Percentiles rank a stretch among this genome's conserved stretches.
Conservation (phyloP, 2,797 vertebrate species). For the Semaprochilodus insignis region DNA sequence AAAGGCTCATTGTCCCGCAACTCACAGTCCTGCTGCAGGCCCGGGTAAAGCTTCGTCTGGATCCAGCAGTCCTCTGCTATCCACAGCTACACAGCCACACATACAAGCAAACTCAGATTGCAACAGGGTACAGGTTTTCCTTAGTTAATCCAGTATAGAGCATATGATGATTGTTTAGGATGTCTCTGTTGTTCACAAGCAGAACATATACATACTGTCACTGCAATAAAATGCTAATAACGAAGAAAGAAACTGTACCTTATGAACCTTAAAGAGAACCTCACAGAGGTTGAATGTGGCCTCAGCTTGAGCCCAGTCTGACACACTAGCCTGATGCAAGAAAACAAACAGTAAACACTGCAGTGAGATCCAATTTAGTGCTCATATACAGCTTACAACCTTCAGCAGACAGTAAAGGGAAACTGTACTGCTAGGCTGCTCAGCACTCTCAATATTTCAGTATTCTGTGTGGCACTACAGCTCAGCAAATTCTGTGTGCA, state of each 20-base stretch:
- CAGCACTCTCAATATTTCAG: neutral
- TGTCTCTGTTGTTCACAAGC: neutral
- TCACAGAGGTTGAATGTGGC: constrained; percentile 95
- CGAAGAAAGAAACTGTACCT: constrained; percentile 76
- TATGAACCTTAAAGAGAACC: constrained; percentile 96
- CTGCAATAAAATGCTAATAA: constrained; percentile 17
- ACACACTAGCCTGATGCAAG: constrained; percentile 82
- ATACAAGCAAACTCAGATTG: neutral
- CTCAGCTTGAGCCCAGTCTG: constrained; percentile 91
- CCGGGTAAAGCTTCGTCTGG: constrained; percentile 87
- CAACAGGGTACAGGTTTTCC: neutral
- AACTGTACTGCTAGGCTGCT: neutral
- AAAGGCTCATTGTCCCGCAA: constrained; percentile 84
- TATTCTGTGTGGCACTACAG: constrained; percentile 10
- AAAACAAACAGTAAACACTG: constrained; percentile 52
- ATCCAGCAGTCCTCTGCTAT: constrained; percentile 90
- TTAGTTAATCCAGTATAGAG: neutral
- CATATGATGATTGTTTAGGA: neutral
- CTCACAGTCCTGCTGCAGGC: constrained; percentile 85
- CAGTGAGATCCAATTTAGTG: constrained; percentile 2
- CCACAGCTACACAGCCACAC: constrained; percentile 81
- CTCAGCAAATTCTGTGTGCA: constrained; percentile 24
- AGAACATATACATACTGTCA: neutral
- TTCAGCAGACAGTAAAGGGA: constrained; percentile 13
- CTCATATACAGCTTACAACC: neutral